These are phyloP conservation scores for Scaptomyza montana DNA, from an alignment of 1,140 invertebrate species.

Conservation along the genomic window DNA sequence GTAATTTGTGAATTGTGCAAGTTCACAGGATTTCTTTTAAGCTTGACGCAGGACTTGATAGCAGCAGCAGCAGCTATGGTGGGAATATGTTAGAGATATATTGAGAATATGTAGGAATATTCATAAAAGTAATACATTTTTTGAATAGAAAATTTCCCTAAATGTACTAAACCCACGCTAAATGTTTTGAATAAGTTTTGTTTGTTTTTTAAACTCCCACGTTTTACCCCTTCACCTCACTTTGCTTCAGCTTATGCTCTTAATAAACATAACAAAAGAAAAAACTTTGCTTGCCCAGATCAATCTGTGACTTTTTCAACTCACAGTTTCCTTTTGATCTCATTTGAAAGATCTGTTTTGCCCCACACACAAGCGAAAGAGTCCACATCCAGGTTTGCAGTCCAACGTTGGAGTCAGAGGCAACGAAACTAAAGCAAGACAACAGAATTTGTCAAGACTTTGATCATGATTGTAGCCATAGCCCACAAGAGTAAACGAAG, in stretches of 20 bases:
- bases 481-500: conserved; percentile 18
- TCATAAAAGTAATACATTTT: too few species aligned
- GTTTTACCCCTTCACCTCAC: background rate
- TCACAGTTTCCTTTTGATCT: conserved; percentile 20
- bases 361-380: background rate
- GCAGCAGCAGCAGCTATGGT: background rate
- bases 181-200: too few species aligned
- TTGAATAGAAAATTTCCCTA: too few species aligned
- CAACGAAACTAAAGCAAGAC: conserved; percentile 72
- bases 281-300: conserved; percentile 1
- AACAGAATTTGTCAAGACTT: conserved; percentile 78
- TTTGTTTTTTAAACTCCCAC: too few species aligned
- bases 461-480: conserved; percentile 67
- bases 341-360: conserved; percentile 22
- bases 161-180: too few species aligned
- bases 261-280: background rate
- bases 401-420: background rate
- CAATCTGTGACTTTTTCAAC: conserved; percentile 15
- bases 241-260: background rate
- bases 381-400: background rate
- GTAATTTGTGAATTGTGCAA: conserved; percentile 24
- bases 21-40: conserved; percentile 25
- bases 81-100: background rate
- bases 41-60: background rate
- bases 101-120: background rate